Percentiles rank a stretch among this genome's conserved stretches.
These are phyloP conservation scores for Parotia lawesii DNA, from an alignment of 2,113 vertebrate species.

Conservation along the genomic window DNA sequence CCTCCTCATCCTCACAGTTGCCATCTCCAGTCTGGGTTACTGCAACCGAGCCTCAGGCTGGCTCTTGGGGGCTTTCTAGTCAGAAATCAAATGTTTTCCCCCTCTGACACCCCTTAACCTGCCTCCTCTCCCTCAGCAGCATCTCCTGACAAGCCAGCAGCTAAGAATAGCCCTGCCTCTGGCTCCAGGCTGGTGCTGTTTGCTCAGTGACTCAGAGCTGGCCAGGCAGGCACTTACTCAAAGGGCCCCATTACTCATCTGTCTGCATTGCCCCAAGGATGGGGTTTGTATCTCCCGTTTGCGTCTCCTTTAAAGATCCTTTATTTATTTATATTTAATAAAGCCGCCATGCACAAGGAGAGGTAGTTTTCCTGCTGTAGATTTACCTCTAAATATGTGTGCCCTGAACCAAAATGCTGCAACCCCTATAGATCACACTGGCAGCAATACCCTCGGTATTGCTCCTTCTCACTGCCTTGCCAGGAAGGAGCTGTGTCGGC, in stretches of 20 bases:
- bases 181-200: constrained; percentile 56
- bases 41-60: not conserved
- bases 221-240: constrained; percentile 37
- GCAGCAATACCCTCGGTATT: not conserved
- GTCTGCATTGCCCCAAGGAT: constrained; percentile 42
- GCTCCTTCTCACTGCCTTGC: not conserved
- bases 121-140: not conserved
- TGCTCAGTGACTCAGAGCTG: constrained; percentile 63
- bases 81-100: not conserved
- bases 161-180: constrained; percentile 47
- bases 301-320: not conserved
- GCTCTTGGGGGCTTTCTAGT: not conserved
- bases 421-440: not conserved
- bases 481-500: not conserved
- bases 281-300: not conserved
- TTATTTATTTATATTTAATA: constrained; percentile 30
- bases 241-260: constrained; percentile 58
- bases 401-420: not conserved
- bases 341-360: not conserved
- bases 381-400: not conserved
- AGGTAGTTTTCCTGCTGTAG: not conserved
- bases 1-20: not conserved
- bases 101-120: not conserved
- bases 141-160: not conserved
- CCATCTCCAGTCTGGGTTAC: not conserved